Evolutionary conservation across 1,140 invertebrate genomes (phyloP), one percentile per base, ranked within the genome.

Genomic region (Polypedilum vanderplanki): DNA sequence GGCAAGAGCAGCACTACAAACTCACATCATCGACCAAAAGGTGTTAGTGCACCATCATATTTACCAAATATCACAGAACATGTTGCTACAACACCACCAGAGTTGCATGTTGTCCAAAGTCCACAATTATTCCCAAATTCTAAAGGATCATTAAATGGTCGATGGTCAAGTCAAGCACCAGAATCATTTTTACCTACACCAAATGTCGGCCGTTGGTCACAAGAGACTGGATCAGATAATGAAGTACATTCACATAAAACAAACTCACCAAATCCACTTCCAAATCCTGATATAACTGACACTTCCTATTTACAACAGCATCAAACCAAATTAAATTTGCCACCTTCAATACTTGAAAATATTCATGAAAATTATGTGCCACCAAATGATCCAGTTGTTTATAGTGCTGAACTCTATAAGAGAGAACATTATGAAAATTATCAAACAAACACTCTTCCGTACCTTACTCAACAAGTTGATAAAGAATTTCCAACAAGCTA

Each of bases 21-120:
- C 7, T 84, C 80, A 7, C 84, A 84, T 17, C 85, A 87, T 77
- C 85, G 86, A 74, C 87, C 81, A 75, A 85, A 84, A 41, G 85
- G 85, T 0, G 85, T 85, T 0, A 83, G 83, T 15, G 84, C 85
- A 12, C 80, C 80, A 10, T 81, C 79, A 10, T 93, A 91, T 79
- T 80, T 92, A 74, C 91, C 91, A 5, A 93, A 93, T 78, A 92
- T 93, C 4, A 90, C 90, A 17, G 88, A 90, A 79, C 87, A 88
- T 41, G 87, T 88, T 7, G 84, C 85, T n/a, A 83, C 81, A 15
- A 83, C 82, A 3, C 89, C 88, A 74, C 87, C 88, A 0, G 84
- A 88, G 15, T 80, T 90, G 18, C 90, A 91, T 78, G 88, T 91
- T 76, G 88, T 90, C 74, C 88, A 89, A 78, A 89, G 89, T 79